Evolutionary conservation across 2,797 vertebrate species (phyloP).

Genomic region (Ctenopoma multispine): DNA sequence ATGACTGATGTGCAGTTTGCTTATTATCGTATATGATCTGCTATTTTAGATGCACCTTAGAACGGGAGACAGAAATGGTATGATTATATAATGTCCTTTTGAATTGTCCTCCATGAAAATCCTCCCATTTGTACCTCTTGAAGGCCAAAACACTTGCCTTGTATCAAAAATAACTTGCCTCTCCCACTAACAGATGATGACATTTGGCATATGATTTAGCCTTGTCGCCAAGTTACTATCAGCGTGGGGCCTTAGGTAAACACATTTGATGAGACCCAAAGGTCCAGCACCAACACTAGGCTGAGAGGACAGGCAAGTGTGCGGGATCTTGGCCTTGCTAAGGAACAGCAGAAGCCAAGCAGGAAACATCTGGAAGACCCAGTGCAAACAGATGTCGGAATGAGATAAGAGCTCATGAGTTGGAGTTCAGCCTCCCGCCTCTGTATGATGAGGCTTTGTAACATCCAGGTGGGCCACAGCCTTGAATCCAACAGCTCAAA

Average conservation of each 20-base stretch:
- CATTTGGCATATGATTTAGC: conserved; percentile 81
- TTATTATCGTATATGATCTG: conserved; percentile 56
- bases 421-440: conserved; percentile 71
- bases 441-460: conserved; percentile 73
- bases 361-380: conserved; percentile 89
- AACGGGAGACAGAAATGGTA: conserved; percentile 20
- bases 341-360: conserved; percentile 80
- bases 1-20: conserved; percentile 18
- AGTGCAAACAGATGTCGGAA: conserved; percentile 86
- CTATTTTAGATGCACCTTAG: conserved; percentile 27
- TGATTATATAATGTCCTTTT: conserved; percentile 52
- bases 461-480: conserved; percentile 83
- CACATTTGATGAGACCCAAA: conserved; percentile 78
- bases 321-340: conserved; percentile 65
- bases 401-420: conserved; percentile 81
- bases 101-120: conserved; percentile 44
- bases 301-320: conserved; percentile 71
- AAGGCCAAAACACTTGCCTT: conserved; percentile 65
- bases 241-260: conserved; percentile 78
- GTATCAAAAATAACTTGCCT: conserved; percentile 73
- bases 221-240: conserved; percentile 80
- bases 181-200: conserved; percentile 75
- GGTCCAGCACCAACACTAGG: conserved; percentile 62
- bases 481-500: conserved; percentile 77
- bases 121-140: conserved; percentile 47